Evolutionary conservation across 2,797 vertebrate species (phyloP), one percentile per base, ranked within the genome.

Genomic region (Phalanger gymnotis): DNA sequence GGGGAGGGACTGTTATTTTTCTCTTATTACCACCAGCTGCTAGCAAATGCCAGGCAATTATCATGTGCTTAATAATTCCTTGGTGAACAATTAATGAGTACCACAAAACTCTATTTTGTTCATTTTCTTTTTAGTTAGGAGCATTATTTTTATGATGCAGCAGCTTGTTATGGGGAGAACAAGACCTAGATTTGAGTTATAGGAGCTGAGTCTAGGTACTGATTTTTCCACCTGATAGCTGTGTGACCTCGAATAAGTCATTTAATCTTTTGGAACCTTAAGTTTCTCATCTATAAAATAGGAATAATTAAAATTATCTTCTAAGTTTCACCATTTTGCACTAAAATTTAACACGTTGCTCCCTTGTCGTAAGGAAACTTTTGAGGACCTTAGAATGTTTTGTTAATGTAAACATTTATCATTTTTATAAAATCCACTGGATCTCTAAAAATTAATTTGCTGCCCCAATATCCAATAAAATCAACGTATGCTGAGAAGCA

Each of bases 391-490:
- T 47, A 11, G 40, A 73, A 73, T 73, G 22, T 47, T 73, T n/a
- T 40, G 40, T 40, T 47, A n/a, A 51, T 91, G 11, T 87, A 40
- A 53, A 11, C 91, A 92, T 57, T 73, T 53, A 25, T 92, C 94
- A 87, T 52, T 91, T 95, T 94, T 92, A 52, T 91, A 34, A 81
- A 94, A 92, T 92, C 53, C 93, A 13, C 47, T 94, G 89, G 25
- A 87, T 1, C 0, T 93, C 53, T 95, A 27, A 27, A 91, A 92
- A 57, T 91, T 11, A 90, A 96, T 92, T 53, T 93, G 3, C 2
- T 73, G 57, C 94, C 27, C 91, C 30, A 91, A 34, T 91, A 25
- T 55, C 54, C 94, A 31, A 66, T 92, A 56, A 91, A 95, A 94
- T 57, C 91, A 54, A 91, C 28, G 22, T 54, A 73, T 40, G 25